Percentiles rank a stretch among this genome's conserved stretches.
Conservation (phyloP, 2,113 vertebrate species). For the Lepus europaeus region DNA sequence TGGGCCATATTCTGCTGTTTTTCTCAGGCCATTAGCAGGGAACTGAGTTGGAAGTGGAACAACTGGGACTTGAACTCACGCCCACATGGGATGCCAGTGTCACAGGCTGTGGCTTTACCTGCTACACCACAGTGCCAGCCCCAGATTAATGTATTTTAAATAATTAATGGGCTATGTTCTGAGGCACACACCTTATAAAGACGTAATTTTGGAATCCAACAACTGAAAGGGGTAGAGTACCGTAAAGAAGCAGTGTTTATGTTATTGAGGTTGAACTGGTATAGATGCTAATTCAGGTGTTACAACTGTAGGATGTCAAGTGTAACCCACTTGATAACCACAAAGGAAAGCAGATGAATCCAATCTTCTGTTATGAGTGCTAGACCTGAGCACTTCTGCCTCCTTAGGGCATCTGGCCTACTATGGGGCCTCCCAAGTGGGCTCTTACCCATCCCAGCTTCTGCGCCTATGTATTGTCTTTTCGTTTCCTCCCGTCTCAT, state of each 20-base stretch:
- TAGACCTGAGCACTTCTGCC: constrained; percentile 8
- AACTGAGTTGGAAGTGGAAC: no score
- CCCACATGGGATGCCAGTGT: no score
- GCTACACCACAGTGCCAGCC: no score
- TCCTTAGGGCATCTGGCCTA: neutral
- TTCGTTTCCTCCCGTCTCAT: neutral
- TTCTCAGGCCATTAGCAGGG: no score
- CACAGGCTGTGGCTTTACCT: no score
- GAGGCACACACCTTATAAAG: neutral
- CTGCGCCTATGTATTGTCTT: neutral
- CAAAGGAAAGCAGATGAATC: neutral
- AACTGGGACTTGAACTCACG: no score
- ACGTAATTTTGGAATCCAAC: neutral
- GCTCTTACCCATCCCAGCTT: neutral
- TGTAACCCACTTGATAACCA: neutral
- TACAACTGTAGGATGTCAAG: neutral
- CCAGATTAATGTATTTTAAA: neutral
- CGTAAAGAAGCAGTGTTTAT: neutral
- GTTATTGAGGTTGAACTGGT: neutral
- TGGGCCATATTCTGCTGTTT: no score
- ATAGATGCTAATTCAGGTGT: neutral
- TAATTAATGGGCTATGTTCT: neutral
- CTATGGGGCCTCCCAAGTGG: neutral
- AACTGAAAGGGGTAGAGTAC: neutral
- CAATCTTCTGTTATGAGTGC: neutral